These are phyloP conservation scores for Stenoptilia bipunctidactyla DNA, from an alignment of 2,888 invertebrate species.

Conservation along the genomic window DNA sequence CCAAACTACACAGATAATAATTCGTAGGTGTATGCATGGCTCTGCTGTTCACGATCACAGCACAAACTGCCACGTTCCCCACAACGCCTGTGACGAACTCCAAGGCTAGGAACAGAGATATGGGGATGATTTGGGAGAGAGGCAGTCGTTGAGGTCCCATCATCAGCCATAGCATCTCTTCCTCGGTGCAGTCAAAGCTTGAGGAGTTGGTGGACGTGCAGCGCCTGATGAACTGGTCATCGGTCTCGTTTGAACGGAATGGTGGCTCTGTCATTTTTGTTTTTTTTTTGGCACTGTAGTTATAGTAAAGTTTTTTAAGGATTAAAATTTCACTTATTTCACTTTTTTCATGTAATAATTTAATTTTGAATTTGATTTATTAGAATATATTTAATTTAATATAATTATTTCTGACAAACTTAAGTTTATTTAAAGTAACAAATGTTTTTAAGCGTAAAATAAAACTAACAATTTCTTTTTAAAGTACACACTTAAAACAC, in stretches of 20 bases:
- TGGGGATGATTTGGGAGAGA: constrained; percentile 62
- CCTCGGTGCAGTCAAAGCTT: constrained; percentile 69
- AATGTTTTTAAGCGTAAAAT: too few relatives aligned
- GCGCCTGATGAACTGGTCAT: constrained; percentile 34
- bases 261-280: constrained; percentile 33
- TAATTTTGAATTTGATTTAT: too few relatives aligned
- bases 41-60: constrained; percentile 84
- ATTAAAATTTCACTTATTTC: too few relatives aligned
- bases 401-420: too few relatives aligned
- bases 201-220: constrained; percentile 42
- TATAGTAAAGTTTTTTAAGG: too few relatives aligned
- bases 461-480: too few relatives aligned
- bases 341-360: too few relatives aligned
- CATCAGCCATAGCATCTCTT: constrained; percentile 69
- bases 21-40: constrained; percentile 93
- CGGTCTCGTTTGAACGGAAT: constrained; percentile 37
- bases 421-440: too few relatives aligned
- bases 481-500: too few relatives aligned
- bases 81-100: constrained; percentile 88
- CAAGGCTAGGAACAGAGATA: constrained; percentile 78
- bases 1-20: constrained; percentile 90
- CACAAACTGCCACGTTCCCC: constrained; percentile 87
- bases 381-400: too few relatives aligned
- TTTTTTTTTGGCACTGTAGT: too few relatives aligned
- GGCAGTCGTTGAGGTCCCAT: constrained; percentile 76